Conservation (phyloP, 2,797 vertebrate genomes). For the Chromis chromis region DNA sequence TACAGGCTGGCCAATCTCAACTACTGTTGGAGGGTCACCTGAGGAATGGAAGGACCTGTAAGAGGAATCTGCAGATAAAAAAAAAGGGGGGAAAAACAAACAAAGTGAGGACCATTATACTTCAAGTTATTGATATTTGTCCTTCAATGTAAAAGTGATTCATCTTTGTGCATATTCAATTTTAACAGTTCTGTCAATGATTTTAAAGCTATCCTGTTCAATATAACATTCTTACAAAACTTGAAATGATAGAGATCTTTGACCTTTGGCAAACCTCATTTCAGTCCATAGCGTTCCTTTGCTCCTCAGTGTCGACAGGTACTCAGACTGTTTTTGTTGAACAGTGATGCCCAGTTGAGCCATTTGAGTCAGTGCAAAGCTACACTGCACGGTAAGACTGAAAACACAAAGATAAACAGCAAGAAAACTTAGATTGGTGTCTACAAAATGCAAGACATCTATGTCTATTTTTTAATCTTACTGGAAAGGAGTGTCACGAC, state of each 20-base stretch:
- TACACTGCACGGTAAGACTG: constrained; percentile 66
- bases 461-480: constrained; percentile 33
- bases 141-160: background rate
- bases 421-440: background rate
- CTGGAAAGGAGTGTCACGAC: constrained; percentile 58
- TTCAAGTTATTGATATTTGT: background rate
- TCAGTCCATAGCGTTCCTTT: constrained; percentile 60
- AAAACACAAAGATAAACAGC: background rate
- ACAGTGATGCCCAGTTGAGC: constrained; percentile 30
- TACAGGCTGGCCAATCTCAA: constrained; percentile 63
- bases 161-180: background rate
- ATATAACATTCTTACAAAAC: background rate
- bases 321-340: constrained; percentile 19
- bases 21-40: constrained; percentile 17
- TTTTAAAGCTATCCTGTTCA: background rate
- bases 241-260: background rate
- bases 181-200: background rate
- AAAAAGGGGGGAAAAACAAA: background rate
- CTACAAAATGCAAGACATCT: background rate
- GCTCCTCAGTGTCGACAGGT: constrained; percentile 36
- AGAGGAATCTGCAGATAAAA: constrained; percentile 58
- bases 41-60: constrained; percentile 66
- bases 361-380: constrained; percentile 51
- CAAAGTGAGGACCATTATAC: background rate
- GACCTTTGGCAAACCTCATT: constrained; percentile 79